Base-by-base conservation (phyloP, 2,797 vertebrate species). In the Ibycter americanus region DNA sequence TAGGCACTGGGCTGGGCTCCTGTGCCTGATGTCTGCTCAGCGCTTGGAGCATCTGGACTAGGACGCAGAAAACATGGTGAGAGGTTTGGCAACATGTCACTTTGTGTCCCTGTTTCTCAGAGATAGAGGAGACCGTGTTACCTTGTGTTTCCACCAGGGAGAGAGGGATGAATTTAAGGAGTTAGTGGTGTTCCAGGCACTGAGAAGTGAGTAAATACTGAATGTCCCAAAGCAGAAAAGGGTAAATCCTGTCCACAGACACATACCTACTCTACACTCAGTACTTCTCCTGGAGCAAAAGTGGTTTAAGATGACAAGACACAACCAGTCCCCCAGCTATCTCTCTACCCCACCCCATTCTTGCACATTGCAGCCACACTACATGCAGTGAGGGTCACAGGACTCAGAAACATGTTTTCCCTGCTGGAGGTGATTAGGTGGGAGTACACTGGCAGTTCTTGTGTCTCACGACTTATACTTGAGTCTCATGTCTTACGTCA, bases 61-160 rank as follows among this genome's bases (percentile, higher is more conserved):
- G 26, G 46, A 86, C 32, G 16, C 22, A 93, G 58, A 27, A 89
- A 42, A 86, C 44, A 15, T 0, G 6, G 42, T 54, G 36, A 68
- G 31, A 91, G 10, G 13, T 83, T 29, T 87, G 66, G 42, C 26
- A 84, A 20, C 4, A 14, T 0, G 8, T 74, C 70, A 36, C 4
- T 79, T 63, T 9, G 4, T 31, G 46, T 34, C 14, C 8, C 74
- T 96, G 93, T 23, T 59, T 12, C n/a, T 85, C 63, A 70, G 63
- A 92, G 89, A 95, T 83, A 92, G 68, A 84, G 61, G 5, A 83
- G 5, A 36, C 9, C 44, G 34, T 38, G 58, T 89, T 89, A 92
- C 93, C 93, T 83, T 55, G 6, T 26, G 4, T 51, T 91, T 80
- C 46, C 91, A 93, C 61, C 9, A 32, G 55, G 47, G 31, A 29